A percentile compares a stretch with the other conserved stretches of the same genome.
Evolutionary conservation across 2,797 vertebrate genomes (phyloP).

Genomic region (Tokudaia muenninki): DNA sequence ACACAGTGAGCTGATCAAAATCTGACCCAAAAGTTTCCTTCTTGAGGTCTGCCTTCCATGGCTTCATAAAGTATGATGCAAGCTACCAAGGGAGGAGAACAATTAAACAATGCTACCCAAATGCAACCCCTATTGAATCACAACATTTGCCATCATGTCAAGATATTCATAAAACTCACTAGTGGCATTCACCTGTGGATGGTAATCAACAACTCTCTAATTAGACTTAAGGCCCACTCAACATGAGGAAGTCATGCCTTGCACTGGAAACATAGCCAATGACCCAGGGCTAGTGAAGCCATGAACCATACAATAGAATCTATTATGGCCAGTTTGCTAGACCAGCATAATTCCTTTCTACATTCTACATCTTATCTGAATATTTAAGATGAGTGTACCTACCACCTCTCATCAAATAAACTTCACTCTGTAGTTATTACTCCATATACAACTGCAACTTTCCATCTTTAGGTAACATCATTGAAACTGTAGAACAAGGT

Average conservation of each 20-base stretch:
- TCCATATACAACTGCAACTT: background rate
- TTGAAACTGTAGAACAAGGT: conserved; percentile 29
- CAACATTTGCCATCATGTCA: background rate
- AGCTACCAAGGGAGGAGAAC: background rate
- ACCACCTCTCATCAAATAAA: background rate
- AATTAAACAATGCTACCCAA: background rate
- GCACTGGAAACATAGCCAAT: background rate
- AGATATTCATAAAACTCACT: background rate
- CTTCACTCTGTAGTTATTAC: background rate
- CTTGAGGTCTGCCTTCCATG: background rate
- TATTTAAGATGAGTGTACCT: background rate
- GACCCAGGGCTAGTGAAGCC: background rate
- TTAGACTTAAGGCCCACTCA: background rate
- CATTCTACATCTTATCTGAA: background rate
- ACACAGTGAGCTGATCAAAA: background rate
- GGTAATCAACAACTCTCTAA: background rate
- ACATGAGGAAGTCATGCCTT: background rate
- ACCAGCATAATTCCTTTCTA: background rate
- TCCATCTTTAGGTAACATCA: conserved; percentile 37
- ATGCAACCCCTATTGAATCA: background rate
- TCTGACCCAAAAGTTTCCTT: background rate
- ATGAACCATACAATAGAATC: background rate
- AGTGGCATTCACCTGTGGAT: background rate
- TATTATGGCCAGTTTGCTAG: background rate
- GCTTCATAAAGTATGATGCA: background rate